These are phyloP conservation scores for Drosophila bifasciata DNA, from an alignment of 1,140 invertebrate species.

Conservation along the genomic window DNA sequence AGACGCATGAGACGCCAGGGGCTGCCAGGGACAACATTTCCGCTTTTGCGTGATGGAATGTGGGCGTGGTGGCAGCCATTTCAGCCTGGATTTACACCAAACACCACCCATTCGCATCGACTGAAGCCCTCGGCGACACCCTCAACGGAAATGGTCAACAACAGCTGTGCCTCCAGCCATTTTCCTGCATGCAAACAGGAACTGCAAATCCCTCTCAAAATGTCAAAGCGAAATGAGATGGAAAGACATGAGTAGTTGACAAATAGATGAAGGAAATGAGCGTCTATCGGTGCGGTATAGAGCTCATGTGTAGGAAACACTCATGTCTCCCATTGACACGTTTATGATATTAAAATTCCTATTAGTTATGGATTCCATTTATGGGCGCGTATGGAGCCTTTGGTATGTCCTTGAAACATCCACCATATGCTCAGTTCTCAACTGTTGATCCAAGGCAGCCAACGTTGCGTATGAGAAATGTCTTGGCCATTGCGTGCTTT, in stretches of 20 bases:
- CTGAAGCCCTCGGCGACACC: constrained; percentile 22
- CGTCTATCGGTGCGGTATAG: constrained; percentile 4
- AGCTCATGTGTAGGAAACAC: not conserved
- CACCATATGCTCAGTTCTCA: constrained; percentile 45
- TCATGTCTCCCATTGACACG: constrained; percentile 30
- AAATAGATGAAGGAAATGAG: constrained; percentile 42
- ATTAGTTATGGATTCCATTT: constrained; percentile 9
- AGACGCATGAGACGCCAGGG: constrained; percentile 6
- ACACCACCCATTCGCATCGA: constrained; percentile 6
- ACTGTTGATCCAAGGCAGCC: constrained; percentile 32
- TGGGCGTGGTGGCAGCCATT: constrained; percentile 62
- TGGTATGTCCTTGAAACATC: constrained; percentile 21
- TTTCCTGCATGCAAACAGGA: constrained; percentile 19
- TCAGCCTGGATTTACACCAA: constrained; percentile 11
- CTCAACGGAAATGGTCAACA: constrained; percentile 60
- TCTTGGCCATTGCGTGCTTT: constrained; percentile 34
- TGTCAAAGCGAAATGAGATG: constrained; percentile 39
- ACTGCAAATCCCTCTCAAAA: constrained; percentile 37
- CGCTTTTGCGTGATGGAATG: constrained; percentile 51
- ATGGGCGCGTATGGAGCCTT: no score
- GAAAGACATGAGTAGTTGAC: constrained; percentile 24
- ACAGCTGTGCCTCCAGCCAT: constrained; percentile 28
- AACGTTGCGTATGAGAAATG: constrained; percentile 58
- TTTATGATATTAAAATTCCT: constrained; percentile 46
- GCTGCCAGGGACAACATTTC: constrained; percentile 18